A percentile compares a stretch with the other conserved stretches of the same genome.
These are phyloP conservation scores for Heliconius himera DNA, from an alignment of 1,140 invertebrate genomes.

Conservation along the genomic window DNA sequence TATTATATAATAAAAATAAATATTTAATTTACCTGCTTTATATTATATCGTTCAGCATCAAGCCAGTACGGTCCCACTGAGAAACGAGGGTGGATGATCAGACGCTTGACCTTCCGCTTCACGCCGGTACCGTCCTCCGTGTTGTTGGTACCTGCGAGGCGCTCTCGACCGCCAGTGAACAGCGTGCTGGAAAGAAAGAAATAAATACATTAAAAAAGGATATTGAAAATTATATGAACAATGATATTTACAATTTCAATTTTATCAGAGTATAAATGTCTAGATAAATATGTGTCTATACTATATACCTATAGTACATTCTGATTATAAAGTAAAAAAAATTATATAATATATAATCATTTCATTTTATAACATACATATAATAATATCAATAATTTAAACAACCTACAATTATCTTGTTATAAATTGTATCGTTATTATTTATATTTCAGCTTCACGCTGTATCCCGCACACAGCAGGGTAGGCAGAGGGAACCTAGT, in stretches of 20 bases:
- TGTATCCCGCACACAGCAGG: too few species aligned
- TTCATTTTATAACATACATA: neutral
- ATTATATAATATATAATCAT: neutral
- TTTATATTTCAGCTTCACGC: too few species aligned
- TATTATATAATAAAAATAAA: too few species aligned
- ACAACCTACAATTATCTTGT: neutral
- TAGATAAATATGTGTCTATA: too few species aligned
- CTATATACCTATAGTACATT: too few species aligned
- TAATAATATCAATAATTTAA: neutral
- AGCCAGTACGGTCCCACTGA: constrained; percentile 74
- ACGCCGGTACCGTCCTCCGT: constrained; percentile 57
- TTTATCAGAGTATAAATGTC: too few species aligned
- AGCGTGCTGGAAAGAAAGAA: constrained; percentile 58
- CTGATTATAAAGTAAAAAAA: too few species aligned
- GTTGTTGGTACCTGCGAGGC: constrained; percentile 70
- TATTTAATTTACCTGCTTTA: constrained; percentile 59
- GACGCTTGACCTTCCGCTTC: constrained; percentile 50
- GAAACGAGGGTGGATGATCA: constrained; percentile 66
- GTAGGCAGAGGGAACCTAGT: too few species aligned
- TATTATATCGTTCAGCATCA: constrained; percentile 50
- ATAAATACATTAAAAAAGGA: neutral
- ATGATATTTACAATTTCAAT: too few species aligned
- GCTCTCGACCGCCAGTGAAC: constrained; percentile 57
- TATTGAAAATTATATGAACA: too few species aligned
- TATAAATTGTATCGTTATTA: neutral